Evolutionary conservation across 2,797 vertebrate genomes (phyloP).

Genomic region (Clarias pachynema): DNA sequence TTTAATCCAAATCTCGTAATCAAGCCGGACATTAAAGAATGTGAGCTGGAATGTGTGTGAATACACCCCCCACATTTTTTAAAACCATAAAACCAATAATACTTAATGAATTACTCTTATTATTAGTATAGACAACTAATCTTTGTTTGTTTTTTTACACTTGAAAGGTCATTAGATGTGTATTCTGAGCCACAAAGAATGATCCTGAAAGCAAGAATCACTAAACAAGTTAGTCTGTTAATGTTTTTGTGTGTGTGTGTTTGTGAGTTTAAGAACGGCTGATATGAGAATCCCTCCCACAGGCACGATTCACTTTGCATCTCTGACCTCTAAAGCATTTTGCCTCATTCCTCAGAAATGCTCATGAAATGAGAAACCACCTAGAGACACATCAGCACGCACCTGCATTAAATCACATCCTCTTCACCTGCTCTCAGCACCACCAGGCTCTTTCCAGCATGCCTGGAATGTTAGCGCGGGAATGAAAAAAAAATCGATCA

Average conservation of each 20-base stretch:
- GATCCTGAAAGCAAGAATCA: not conserved
- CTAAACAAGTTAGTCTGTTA: not conserved
- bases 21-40: not conserved
- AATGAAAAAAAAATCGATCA: not conserved
- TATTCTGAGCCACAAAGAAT: not conserved
- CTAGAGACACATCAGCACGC: slow-evolving; percentile 2
- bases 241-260: slow-evolving; percentile 13
- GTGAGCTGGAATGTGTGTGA: not conserved
- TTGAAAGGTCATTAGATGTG: not conserved
- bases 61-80: not conserved
- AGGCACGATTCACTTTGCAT: not conserved
- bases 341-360: slow-evolving; percentile 24
- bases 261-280: not conserved
- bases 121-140: not conserved
- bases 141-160: not conserved
- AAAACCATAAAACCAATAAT: not conserved
- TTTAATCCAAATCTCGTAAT: not conserved
- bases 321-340: slow-evolving; percentile 29
- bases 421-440: slow-evolving; percentile 25
- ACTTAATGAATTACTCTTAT: not conserved
- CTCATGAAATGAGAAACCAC: not conserved
- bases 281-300: slow-evolving; percentile 11
- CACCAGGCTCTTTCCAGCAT: slow-evolving; percentile 7
- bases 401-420: slow-evolving; percentile 39
- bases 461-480: slow-evolving; percentile 25